A percentile compares a stretch with the other conserved stretches of the same genome.
phyloP scores from a whole-genome alignment of 2,113 vertebrate genomes.

The Semnornis frantzii region DNA sequence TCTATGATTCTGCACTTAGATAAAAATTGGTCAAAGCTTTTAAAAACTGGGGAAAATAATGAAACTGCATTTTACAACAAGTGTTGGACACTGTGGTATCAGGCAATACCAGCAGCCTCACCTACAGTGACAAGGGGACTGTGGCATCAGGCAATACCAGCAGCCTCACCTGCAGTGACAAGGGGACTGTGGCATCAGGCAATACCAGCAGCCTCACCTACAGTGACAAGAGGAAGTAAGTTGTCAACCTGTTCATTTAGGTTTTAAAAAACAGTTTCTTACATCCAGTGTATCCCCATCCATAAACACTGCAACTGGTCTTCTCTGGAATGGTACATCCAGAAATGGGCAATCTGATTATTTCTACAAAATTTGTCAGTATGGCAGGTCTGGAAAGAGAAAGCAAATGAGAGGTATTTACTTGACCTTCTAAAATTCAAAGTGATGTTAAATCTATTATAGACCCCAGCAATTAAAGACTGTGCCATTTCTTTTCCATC shows the following conservation, averaged over 20 bases:
- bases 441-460: not conserved
- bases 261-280: constrained; percentile 72
- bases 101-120: constrained; percentile 39
- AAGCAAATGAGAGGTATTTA: not conserved
- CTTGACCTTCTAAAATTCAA: not conserved
- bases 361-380: constrained; percentile 86
- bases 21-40: not conserved
- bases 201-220: constrained; percentile 46
- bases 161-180: constrained; percentile 50
- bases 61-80: not conserved
- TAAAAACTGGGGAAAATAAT: not conserved
- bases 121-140: constrained; percentile 30
- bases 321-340: constrained; percentile 91
- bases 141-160: constrained; percentile 5
- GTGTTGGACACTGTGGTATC: not conserved
- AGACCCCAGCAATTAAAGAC: not conserved
- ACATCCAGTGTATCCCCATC: constrained; percentile 99
- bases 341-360: constrained; percentile 89
- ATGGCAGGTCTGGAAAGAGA: constrained; percentile 81
- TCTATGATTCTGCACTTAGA: not conserved
- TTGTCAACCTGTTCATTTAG: constrained; percentile 33
- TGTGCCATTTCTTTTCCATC: not conserved
- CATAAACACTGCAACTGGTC: constrained; percentile 90
- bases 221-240: constrained; percentile 42
- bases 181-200: not conserved